phyloP scores from a whole-genome alignment of 2,113 vertebrate genomes.

The Capreolus pygargus region DNA sequence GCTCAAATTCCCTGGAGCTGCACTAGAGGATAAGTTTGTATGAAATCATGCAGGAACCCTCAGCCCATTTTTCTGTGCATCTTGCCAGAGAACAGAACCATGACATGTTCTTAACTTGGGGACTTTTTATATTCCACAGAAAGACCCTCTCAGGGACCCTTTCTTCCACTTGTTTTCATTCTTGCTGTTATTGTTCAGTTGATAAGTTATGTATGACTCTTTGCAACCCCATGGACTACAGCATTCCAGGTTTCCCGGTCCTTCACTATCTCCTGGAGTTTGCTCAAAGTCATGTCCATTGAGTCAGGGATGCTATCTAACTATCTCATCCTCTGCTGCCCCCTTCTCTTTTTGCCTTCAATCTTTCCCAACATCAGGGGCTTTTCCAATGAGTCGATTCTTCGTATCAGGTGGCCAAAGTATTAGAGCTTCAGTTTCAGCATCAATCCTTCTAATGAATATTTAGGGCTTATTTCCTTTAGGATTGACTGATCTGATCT shows the following conservation, averaged over 20 bases:
- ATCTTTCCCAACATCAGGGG: background rate
- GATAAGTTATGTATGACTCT: background rate
- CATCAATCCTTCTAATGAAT: background rate
- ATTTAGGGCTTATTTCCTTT: background rate
- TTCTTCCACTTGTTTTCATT: background rate
- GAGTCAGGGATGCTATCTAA: background rate
- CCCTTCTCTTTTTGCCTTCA: background rate
- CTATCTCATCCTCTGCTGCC: background rate
- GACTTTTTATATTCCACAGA: background rate
- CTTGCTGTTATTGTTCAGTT: background rate
- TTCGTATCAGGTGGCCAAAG: background rate
- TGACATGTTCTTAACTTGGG: background rate
- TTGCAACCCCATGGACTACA: background rate
- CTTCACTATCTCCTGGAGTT: background rate
- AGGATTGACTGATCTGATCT: background rate
- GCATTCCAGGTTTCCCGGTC: background rate
- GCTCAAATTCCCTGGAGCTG: background rate
- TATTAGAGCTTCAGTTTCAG: background rate
- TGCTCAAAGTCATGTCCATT: background rate
- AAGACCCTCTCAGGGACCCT: background rate
- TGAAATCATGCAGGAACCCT: background rate
- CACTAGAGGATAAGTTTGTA: background rate
- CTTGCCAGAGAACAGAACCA: background rate
- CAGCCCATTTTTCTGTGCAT: background rate
- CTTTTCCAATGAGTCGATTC: background rate